These are phyloP conservation scores for Sphyrna mokarran DNA, from an alignment of 2,113 vertebrate genomes.

Conservation along the genomic window DNA sequence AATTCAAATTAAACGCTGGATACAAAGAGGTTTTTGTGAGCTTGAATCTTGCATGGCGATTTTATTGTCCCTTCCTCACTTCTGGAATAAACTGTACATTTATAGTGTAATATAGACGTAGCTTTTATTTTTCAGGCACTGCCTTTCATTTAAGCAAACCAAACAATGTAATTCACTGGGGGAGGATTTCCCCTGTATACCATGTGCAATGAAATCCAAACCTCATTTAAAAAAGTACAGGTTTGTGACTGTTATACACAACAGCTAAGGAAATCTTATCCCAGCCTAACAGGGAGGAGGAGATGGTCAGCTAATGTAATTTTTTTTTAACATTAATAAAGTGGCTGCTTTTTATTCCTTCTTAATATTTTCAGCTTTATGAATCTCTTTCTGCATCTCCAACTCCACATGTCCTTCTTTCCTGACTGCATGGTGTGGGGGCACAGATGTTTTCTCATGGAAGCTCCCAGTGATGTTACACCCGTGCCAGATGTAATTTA, in stretches of 20 bases:
- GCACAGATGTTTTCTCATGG: neutral
- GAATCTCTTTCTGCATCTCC: neutral
- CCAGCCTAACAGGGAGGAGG: neutral
- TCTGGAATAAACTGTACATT: neutral
- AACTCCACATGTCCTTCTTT: neutral
- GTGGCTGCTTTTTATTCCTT: neutral
- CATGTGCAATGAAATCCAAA: neutral
- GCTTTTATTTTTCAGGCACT: conserved; percentile 7
- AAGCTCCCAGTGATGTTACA: neutral
- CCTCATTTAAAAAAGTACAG: neutral
- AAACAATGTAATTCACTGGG: neutral
- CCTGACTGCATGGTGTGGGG: neutral
- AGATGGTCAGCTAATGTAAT: neutral
- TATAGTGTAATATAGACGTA: neutral
- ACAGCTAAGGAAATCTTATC: neutral
- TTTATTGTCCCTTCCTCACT: neutral
- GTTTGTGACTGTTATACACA: neutral
- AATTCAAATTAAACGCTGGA: neutral
- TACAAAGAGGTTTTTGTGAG: neutral
- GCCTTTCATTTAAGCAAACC: neutral
- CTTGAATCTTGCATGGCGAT: neutral
- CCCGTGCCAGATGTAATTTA: neutral
- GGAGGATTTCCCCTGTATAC: neutral
- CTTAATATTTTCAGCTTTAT: neutral
- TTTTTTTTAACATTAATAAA: neutral